Evolutionary conservation across 2,797 vertebrate genomes (phyloP), one percentile per base, ranked within the genome.

Genomic region (Hemitrygon akajei): DNA sequence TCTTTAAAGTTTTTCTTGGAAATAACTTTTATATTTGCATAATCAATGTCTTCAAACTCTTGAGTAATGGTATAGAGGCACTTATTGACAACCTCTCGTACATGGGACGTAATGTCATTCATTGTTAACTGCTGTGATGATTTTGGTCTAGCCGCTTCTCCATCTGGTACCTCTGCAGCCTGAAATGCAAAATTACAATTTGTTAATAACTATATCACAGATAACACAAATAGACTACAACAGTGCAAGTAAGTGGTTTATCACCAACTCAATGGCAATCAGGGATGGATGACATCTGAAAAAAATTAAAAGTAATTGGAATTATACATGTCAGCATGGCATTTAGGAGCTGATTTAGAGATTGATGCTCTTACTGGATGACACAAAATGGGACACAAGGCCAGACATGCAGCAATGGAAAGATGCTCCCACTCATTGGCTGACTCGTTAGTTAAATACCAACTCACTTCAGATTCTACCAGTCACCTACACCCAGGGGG

Each of bases 1-100:
- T 94, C 94, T 94, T 96, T 96, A 94, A 97, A 97, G 94, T 97
- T 95, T 0, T 97, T 95, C 94, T 96, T 96, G 20, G 96, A 95
- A 92, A 95, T 80, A 0, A 93, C 94, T 7, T 94, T 94, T 6
- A 94, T 95, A 86, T 95, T 96, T 27, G 94, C 93, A 12, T 95
- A 96, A 95, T 97, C 96, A 0, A 95, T 95, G 81, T 95, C 96
- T 94, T 95, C 94, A 66, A 97, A 96, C 1, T 97, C 96, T 82
- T 95, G 94, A 81, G 95, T 81, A 63, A 97, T 94, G 63, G 94
- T 77, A 1, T 95, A 94, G 94, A 96, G 95, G n/a, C 94, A 96
- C 93, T 95, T 94, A 0, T 94, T 71, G 89, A 96, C 95, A 0
- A 95, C 95, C 82, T 96, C 96, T 86, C 94, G 95, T 27, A 96